Percentiles rank a stretch among this genome's conserved stretches.
Evolutionary conservation across 1,140 invertebrate genomes (phyloP).

Genomic region (Eupristina koningsbergeri): DNA sequence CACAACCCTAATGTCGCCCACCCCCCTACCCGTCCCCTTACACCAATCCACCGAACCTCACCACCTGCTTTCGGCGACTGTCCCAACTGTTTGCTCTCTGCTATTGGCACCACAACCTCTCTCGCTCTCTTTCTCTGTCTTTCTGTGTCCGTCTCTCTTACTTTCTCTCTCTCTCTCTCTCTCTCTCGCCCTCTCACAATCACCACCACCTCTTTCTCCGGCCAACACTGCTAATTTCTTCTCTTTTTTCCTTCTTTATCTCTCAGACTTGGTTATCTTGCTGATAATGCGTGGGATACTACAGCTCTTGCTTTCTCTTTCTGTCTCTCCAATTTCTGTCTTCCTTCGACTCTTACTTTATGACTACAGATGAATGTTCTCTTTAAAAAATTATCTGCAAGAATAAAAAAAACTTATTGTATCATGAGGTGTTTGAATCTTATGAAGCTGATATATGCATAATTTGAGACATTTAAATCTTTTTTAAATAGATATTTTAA

Average conservation of each 20-base stretch:
- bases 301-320: background rate
- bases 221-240: background rate
- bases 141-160: background rate
- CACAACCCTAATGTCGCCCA: too few relatives aligned
- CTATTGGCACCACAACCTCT: background rate
- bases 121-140: background rate
- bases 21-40: background rate
- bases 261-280: constrained; percentile 10
- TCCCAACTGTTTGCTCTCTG: background rate
- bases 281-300: constrained; percentile 30
- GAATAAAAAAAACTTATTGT: constrained; percentile 3
- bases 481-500: background rate
- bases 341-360: background rate
- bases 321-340: background rate
- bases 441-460: background rate
- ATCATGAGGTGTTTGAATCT: background rate
- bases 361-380: background rate
- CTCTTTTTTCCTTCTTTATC: constrained; percentile 7
- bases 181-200: background rate
- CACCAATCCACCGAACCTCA: background rate
- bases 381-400: constrained; percentile 39
- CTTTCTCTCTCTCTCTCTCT: background rate
- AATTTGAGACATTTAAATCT: background rate
- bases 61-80: background rate
- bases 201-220: too few relatives aligned